These are phyloP conservation scores for Pterois miles DNA, from an alignment of 2,797 vertebrate species.

Conservation along the genomic window DNA sequence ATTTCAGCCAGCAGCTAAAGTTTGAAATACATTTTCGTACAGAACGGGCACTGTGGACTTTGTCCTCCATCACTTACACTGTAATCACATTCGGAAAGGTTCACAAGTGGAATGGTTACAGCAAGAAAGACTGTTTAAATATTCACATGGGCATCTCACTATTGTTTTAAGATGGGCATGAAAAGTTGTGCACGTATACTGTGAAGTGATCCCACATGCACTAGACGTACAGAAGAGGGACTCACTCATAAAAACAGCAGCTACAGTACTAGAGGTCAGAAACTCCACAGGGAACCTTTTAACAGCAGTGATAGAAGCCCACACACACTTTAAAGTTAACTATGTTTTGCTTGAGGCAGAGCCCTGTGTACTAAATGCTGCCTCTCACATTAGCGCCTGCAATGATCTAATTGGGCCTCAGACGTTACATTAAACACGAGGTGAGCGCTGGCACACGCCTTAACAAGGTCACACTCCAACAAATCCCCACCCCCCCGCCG, in stretches of 20 bases:
- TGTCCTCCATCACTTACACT: background rate
- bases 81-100: background rate
- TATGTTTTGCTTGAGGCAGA: background rate
- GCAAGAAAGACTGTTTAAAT: background rate
- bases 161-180: background rate
- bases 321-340: conserved; percentile 23
- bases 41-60: background rate
- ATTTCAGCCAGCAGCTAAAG: background rate
- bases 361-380: conserved; percentile 4
- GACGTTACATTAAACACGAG: conserved; percentile 48
- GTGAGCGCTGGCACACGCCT: conserved; percentile 36
- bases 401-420: conserved; percentile 43
- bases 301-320: background rate
- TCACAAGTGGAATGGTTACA: background rate
- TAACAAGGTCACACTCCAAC: conserved; percentile 24
- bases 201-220: background rate
- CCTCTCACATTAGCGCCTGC: conserved; percentile 43
- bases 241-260: background rate
- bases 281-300: background rate
- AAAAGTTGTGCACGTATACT: background rate
- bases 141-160: background rate
- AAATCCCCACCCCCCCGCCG: background rate
- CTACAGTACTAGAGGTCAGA: background rate
- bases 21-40: background rate
- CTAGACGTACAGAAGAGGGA: background rate